Evolutionary conservation across 1,140 invertebrate genomes (phyloP), one percentile per base, ranked within the genome.

Genomic region (Cheumatopsyche charites): DNA sequence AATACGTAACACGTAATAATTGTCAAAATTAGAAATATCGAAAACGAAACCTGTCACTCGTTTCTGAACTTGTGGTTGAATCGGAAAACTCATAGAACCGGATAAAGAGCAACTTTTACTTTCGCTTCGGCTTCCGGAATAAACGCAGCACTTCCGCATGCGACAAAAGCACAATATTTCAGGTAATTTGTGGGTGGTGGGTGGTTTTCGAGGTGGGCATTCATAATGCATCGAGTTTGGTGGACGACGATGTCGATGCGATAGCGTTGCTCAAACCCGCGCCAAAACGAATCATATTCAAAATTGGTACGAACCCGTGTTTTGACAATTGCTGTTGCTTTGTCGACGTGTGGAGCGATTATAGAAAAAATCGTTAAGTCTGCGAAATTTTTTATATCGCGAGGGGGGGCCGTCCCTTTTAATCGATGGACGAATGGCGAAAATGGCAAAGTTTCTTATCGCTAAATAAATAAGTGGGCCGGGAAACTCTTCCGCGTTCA

Each of bases 201-300:
- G 45, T 13, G 45, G 15, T 13, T n/a, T n/a, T n/a, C n/a, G n/a
- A n/a, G 12, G 45, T 52, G 47, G n/a, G 71, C 25, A 67, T 73
- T 47, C 68, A 73, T 73, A 69, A 73, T 73, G 71, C 67, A 70
- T 23, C 26, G 41, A 58, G 65, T 73, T 73, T 73, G 72, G 67
- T 67, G 69, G 70, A 49, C 62, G 67, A 68, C 25, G 21, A 70
- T 63, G 36, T 47, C 45, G 42, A 63, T 25, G 42, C 41, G 13
- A 47, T 26, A n/a, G 25, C 23, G 43, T 12, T 15, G n/a, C 49
- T 61, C 26, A 42, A 69, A 66, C 41, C 17, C 62, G 13, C 9
- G 12, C 19, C 13, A 43, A 47, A 26, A 21, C n/a, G 61, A n/a
- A n/a, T n/a, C n/a, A n/a, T n/a, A n/a, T n/a, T n/a, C n/a, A n/a